Conservation (phyloP, 2,888 invertebrate species). For the Macroteleia sp. region DNA sequence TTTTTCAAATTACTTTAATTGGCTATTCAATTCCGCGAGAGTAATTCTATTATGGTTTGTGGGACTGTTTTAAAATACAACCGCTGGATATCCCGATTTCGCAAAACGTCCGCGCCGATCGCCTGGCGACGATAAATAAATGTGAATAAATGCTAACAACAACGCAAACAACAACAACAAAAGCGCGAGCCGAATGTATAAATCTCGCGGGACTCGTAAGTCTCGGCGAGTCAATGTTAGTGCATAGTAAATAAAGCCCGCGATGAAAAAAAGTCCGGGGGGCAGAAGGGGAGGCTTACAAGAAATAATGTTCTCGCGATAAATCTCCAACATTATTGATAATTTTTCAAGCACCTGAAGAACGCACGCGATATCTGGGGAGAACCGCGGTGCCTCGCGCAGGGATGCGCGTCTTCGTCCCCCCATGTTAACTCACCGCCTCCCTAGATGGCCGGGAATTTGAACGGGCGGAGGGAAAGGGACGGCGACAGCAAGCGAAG, state of each 20-base stretch:
- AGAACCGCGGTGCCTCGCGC: conserved; percentile 29
- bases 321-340: conserved; percentile 64
- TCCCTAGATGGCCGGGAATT: conserved; percentile 54
- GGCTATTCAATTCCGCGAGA: too few species aligned
- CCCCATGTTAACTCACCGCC: conserved; percentile 35
- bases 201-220: conserved; percentile 20
- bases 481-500: conserved; percentile 24
- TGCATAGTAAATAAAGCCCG: conserved; percentile 46
- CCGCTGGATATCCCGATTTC: too few species aligned
- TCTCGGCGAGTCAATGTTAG: conserved; percentile 27
- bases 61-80: too few species aligned
- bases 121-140: conserved; percentile 18
- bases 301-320: conserved; percentile 61
- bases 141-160: conserved; percentile 7
- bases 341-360: conserved; percentile 61
- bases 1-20: too few species aligned
- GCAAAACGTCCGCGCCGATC: background rate
- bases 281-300: conserved; percentile 30
- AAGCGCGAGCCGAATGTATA: conserved; percentile 30
- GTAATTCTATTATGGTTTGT: too few species aligned
- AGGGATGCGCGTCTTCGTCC: conserved; percentile 36
- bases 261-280: conserved; percentile 26
- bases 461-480: conserved; percentile 2
- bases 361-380: conserved; percentile 61
- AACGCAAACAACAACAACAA: conserved; percentile 12